Conservation (phyloP, 2,888 invertebrate genomes). For the Netelia fuscicornis region DNA sequence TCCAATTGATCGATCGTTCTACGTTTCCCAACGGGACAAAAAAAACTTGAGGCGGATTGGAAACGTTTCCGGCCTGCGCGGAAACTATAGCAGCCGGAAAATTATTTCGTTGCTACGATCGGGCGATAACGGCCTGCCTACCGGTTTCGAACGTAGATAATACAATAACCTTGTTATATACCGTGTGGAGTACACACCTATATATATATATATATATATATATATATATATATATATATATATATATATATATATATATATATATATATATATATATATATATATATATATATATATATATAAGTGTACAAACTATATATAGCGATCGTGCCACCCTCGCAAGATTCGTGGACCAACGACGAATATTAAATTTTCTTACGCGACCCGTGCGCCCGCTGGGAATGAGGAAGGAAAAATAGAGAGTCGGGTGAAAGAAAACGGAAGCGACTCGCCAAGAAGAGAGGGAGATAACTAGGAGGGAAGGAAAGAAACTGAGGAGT, state of each 20-base stretch:
- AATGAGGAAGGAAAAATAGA: slow-evolving; percentile 42
- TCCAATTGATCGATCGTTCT: not conserved
- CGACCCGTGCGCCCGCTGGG: slow-evolving; percentile 12
- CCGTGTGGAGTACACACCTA: not conserved
- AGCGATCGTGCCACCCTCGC: not conserved
- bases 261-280: too few species aligned
- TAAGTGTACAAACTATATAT: not conserved
- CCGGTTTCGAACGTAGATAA: not conserved
- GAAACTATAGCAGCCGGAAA: slow-evolving; percentile 2
- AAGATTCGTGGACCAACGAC: slow-evolving; percentile 36
- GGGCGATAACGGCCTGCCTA: not conserved
- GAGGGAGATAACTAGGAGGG: not conserved
- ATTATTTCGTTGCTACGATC: slow-evolving; percentile 1
- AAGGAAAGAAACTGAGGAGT: not conserved
- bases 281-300: too few species aligned
- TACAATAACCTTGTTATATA: not conserved
- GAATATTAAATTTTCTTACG: slow-evolving; percentile 61
- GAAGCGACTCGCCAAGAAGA: not conserved
- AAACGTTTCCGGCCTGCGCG: not conserved
- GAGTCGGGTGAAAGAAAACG: slow-evolving; percentile 13
- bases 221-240: too few species aligned
- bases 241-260: too few species aligned
- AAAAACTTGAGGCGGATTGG: not conserved
- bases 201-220: too few species aligned
- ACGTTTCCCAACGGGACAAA: slow-evolving; percentile 1